These are phyloP conservation scores for Pyrochroa serraticornis DNA, from an alignment of 2,888 invertebrate species.

Conservation along the genomic window DNA sequence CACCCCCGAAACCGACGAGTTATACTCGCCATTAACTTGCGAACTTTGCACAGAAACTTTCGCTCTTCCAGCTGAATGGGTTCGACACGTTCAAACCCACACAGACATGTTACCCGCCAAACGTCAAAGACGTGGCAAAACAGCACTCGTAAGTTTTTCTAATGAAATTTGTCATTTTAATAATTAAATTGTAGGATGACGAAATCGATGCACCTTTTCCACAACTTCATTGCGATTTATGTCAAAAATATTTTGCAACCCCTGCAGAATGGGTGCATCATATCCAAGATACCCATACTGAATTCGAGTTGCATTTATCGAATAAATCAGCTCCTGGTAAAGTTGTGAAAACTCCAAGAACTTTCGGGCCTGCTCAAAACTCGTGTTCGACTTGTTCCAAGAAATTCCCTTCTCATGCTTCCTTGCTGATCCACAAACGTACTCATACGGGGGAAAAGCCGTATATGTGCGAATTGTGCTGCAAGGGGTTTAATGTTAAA, in stretches of 20 bases:
- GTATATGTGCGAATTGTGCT: conserved; percentile 75
- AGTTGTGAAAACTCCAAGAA: conserved; percentile 49
- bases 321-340: conserved; percentile 68
- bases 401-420: conserved; percentile 78
- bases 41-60: conserved; percentile 85
- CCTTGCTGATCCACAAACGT: conserved; percentile 78
- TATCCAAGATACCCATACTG: conserved; percentile 83
- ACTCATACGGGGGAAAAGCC: conserved; percentile 78
- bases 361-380: conserved; percentile 25
- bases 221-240: conserved; percentile 78
- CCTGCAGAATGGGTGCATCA: conserved; percentile 89
- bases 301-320: conserved; percentile 77
- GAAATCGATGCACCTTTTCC: conserved; percentile 72
- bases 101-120: conserved; percentile 67
- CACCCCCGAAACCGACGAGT: conserved; percentile 52
- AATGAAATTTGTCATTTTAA: conserved; percentile 5
- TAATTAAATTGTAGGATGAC: conserved; percentile 61
- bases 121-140: conserved; percentile 64
- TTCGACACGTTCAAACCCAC: conserved; percentile 82
- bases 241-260: conserved; percentile 76
- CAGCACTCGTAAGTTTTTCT: background rate
- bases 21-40: conserved; percentile 79
- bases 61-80: conserved; percentile 82
- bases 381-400: conserved; percentile 73
- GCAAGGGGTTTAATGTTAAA: conserved; percentile 80